Evolutionary conservation across 1,140 invertebrate genomes (phyloP), one percentile per base, ranked within the genome.

Genomic region (Yoshiicerus persimilis): DNA sequence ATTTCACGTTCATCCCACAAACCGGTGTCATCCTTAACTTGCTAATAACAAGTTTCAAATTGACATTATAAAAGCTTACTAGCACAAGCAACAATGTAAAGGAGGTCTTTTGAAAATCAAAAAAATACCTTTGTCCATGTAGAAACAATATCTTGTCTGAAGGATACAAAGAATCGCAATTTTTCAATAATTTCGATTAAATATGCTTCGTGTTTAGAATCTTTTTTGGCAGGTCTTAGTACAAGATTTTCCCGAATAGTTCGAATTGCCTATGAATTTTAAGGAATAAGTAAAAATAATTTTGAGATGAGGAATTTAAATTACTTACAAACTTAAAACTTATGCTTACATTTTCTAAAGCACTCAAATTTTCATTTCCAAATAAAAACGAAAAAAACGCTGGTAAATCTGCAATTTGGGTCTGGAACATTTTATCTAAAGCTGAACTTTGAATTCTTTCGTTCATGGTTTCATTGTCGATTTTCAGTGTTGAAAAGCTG

Each of bases 301-400:
- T 86, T 87, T 47, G 23, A 47, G 30, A 20, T 32, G 56, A 23
- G 10, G 84, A 66, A 90, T 62, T 86, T 23, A 1, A 70, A 70
- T 70, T 23, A 6, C 64, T 23, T 66, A 27, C 66, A 75, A 30
- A 1, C 8, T 30, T 30, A 32, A 20, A 11, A 32, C 6, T 84
- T 13, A 5, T 62, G 66, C n/a, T 34, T 85, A 90, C 88, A 47
- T 88, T 25, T 32, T 36, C 27, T 9, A 90, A 77, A 11, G 47
- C 83, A 84, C 13, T 16, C 4, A 9, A 47, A 34, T 27, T 62
- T 27, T 62, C 25, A 3, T 25, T 77, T 27, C 86, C 25, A 30
- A 91, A 88, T 9, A 91, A 30, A 80, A 89, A 91, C 0, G 38
- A 36, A 32, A 91, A 88, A 56, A 87, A 91, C 1, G 89, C 86